Conservation (phyloP, 2,113 vertebrate genomes). For the Pontoporia blainvillei region DNA sequence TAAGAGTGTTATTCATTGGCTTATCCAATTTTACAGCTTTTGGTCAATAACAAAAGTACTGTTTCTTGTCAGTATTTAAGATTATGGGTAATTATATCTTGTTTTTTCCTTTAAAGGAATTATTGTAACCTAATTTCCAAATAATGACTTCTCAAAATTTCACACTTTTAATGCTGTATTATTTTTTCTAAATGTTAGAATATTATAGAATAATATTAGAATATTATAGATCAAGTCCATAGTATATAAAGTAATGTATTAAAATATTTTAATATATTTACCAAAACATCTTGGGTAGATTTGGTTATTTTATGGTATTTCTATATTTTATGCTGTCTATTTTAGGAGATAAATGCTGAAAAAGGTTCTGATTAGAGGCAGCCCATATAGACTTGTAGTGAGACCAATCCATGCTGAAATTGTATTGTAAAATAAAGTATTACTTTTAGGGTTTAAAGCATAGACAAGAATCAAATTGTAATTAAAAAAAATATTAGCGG, state of each 20-base stretch:
- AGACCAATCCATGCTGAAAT: background rate
- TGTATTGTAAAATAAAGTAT: slow-evolving; percentile 18
- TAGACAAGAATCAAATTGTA: background rate
- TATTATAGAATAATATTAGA: too few species aligned
- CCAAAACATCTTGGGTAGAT: background rate
- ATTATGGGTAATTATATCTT: background rate
- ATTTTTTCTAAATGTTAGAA: background rate
- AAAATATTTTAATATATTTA: background rate
- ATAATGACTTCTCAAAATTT: background rate
- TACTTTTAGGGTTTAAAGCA: background rate
- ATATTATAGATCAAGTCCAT: background rate
- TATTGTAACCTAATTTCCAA: slow-evolving; percentile 38
- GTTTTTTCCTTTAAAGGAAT: background rate
- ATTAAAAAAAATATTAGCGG: background rate
- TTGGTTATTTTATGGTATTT: background rate
- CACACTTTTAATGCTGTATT: background rate
- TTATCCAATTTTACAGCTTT: slow-evolving; percentile 32
- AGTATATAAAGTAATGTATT: background rate
- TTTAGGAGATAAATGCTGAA: background rate
- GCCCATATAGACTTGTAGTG: background rate
- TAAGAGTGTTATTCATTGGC: slow-evolving; percentile 36
- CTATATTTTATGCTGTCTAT: background rate
- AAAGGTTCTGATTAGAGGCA: background rate
- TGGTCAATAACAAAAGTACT: background rate
- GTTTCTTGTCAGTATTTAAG: slow-evolving; percentile 17